Evolutionary conservation across 2,888 invertebrate species (phyloP), one percentile per base, ranked within the genome.

Genomic region (Dicycla oo): DNA sequence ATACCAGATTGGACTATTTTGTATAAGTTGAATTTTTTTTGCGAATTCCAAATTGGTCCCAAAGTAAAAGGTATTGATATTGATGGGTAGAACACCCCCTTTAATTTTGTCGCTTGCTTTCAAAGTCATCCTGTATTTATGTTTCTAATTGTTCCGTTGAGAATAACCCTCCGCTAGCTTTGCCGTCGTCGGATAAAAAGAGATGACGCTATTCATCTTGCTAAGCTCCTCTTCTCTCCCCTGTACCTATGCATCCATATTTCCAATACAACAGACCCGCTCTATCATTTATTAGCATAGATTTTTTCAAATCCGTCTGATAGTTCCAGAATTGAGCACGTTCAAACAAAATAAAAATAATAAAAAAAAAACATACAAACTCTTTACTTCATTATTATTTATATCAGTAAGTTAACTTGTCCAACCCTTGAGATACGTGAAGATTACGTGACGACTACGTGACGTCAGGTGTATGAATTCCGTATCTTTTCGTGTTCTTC

Each of bases 401-500:
- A 43, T 11, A 62, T 15, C 62, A 53, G 34, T 45, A 54, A 51
- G n/a, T 61, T 57, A 62, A 45, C 26, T 40, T 43, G n/a, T n/a
- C 38, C 64, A 74, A 57, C 43, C 45, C 64, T 64, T 60, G 64
- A 45, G 64, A 71, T 45, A 51, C 51, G 40, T 34, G 20, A 23
- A 20, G n/a, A 60, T 30, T 49, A 68, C 54, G 26, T 53, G 40
- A 34, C 8, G 23, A n/a, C 34, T 64, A 61, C 66, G 56, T 69
- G 53, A 76, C 51, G 34, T 80, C 68, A 67, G 58, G 76, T 73
- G 45, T 63, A 66, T 67, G 67, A 60, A 71, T 64, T 49, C 34
- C 63, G 56, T 75, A 79, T 80, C 80, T 80, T 80, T 77, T 40
- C 43, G 56, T 69, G 69, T 60, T 74, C 38, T 73, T 78, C 40